Conservation (phyloP, 92 coral and sea anemone species). For the Zoanthus solanderi region DNA sequence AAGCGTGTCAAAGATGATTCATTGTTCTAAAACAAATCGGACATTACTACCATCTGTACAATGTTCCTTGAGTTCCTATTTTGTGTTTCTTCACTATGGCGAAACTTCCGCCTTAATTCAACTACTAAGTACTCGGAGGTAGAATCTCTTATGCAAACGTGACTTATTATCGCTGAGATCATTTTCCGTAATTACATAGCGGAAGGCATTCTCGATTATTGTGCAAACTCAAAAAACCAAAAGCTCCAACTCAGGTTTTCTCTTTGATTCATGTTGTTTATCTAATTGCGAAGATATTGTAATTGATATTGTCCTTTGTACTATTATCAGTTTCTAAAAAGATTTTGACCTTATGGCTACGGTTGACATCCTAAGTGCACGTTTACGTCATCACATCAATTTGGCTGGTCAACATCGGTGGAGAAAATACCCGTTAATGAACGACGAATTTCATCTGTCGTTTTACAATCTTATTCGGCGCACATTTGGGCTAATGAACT, state of each 20-base stretch:
- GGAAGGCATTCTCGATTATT: slow-evolving; percentile 30
- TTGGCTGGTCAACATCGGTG: neutral
- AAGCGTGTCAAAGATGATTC: slow-evolving; percentile 20
- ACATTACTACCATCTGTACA: neutral
- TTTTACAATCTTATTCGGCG: neutral
- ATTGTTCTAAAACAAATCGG: slow-evolving; percentile 9
- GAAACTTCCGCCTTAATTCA: slow-evolving; percentile 8
- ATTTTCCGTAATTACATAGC: slow-evolving; percentile 5
- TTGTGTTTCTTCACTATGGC: neutral
- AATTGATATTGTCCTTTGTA: neutral
- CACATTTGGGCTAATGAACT: neutral
- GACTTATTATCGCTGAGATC: slow-evolving; percentile 26
- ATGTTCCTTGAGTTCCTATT: neutral
- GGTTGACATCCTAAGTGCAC: slow-evolving; percentile 1
- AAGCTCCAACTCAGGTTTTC: slow-evolving; percentile 12
- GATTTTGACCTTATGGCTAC: neutral
- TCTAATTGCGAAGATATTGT: neutral
- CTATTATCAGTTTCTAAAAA: neutral
- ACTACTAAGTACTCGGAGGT: neutral
- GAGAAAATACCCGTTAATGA: neutral
- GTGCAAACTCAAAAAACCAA: slow-evolving; percentile 11
- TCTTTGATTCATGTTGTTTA: neutral
- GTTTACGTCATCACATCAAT: neutral
- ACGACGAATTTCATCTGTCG: neutral
- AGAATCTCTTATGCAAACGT: slow-evolving; percentile 32